Evolutionary conservation across 2,113 vertebrate species (phyloP), one percentile per base, ranked within the genome.

Genomic region (Willisornis vidua): DNA sequence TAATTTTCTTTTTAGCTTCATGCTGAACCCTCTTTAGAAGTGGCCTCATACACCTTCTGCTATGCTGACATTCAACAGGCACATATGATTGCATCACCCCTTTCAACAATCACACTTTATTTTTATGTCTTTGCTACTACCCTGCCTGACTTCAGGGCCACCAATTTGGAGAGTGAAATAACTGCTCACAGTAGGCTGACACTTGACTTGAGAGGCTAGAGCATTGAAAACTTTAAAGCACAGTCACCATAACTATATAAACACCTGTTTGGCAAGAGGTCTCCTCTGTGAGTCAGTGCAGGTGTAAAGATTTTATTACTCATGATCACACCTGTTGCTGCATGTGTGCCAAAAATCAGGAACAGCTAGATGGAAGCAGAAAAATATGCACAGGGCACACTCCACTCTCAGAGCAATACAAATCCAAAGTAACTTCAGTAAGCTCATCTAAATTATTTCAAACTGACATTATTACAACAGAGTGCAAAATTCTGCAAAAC

Each of bases 251-350:
- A 95, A 84, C 91, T 85, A 49, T 61, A 86, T 84, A 93, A 89
- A 96, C 96, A 97, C 92, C 95, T 96, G 95, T 75, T 96, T 96
- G 95, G 96, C 95, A 95, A 89, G 72, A 43, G 37, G 23, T 77
- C 90, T 91, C 85, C 52, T 46, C 87, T 90, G 54, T 96, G 94
- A 94, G 87, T 94, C 89, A 95, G 71, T 85, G 94, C 95, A 96
- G 94, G 93, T 97, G 92, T 96, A 88, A 90, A 96, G 92, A 92
- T 94, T 96, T 96, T 97, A 95, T 93, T 96, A 91, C 79, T 91
- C 87, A 59, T 75, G 71, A 80, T 85, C 87, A 89, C 94, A 96
- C 92, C 96, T 95, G 94, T 76, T 93, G 55, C 67, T 75, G 71
- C 26, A 13, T 31, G 35, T 25, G 54, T 91, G 95, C 95, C 95